A percentile compares a stretch with the other conserved stretches of the same genome.
Conservation (phyloP, 2,888 invertebrate genomes). For the Panopea generosa region DNA sequence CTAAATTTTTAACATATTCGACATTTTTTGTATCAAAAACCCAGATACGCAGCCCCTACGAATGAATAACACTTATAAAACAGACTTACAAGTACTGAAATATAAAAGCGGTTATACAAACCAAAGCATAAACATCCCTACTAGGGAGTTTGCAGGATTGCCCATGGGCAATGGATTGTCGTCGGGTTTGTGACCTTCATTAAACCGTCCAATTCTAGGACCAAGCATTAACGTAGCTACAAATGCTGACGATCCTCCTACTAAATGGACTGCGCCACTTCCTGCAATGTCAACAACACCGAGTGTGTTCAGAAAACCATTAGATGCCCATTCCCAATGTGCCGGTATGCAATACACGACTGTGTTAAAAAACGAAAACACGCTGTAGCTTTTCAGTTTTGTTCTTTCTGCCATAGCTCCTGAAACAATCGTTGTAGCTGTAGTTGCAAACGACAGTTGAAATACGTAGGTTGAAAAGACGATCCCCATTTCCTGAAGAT, state of each 20-base stretch:
- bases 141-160: conserved; percentile 81
- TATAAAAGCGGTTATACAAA: too few species aligned
- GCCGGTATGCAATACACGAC: conserved; percentile 84
- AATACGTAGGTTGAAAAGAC: conserved; percentile 79
- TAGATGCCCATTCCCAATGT: conserved; percentile 85
- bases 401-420: conserved; percentile 84
- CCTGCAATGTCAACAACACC: conserved; percentile 81
- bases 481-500: conserved; percentile 69
- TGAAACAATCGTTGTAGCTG: conserved; percentile 83
- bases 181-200: conserved; percentile 56
- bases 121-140: conserved; percentile 84
- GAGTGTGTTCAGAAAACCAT: conserved; percentile 76
- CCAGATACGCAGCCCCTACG: too few species aligned
- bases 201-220: conserved; percentile 78
- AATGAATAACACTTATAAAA: too few species aligned
- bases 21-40: too few species aligned
- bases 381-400: conserved; percentile 79
- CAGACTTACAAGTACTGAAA: too few species aligned
- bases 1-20: too few species aligned
- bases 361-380: conserved; percentile 82
- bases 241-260: conserved; percentile 82
- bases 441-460: conserved; percentile 82
- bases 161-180: conserved; percentile 67
- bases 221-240: conserved; percentile 81
- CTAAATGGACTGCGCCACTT: conserved; percentile 84